These are phyloP conservation scores for Cheiracanthium punctorium DNA, from an alignment of 2,888 invertebrate genomes.

Conservation along the genomic window DNA sequence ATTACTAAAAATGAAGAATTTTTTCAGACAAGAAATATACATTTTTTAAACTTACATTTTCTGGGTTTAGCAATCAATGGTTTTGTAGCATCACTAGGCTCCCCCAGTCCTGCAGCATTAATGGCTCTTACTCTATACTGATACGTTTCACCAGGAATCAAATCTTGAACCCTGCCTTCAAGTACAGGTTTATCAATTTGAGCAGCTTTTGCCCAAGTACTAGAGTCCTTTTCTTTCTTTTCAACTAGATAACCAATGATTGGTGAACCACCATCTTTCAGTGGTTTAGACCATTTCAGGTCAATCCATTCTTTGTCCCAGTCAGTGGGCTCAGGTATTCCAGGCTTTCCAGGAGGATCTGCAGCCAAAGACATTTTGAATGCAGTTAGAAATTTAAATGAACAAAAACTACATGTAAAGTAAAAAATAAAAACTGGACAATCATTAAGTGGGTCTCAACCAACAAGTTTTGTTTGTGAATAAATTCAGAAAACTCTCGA, in stretches of 20 bases:
- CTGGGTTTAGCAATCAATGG: constrained; percentile 75
- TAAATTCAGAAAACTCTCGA: too few species aligned
- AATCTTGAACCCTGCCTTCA: constrained; percentile 88
- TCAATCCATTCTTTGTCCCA: constrained; percentile 96
- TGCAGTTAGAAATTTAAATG: too few species aligned
- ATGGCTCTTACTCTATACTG: constrained; percentile 78
- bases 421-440: too few species aligned
- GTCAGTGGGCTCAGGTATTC: constrained; percentile 91
- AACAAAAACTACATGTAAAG: too few species aligned
- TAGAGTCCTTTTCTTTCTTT: constrained; percentile 96
- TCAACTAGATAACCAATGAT: constrained; percentile 94
- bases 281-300: constrained; percentile 92
- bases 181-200: constrained; percentile 89
- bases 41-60: constrained; percentile 73
- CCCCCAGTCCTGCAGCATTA: constrained; percentile 78
- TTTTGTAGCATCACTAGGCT: constrained; percentile 74
- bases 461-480: too few species aligned
- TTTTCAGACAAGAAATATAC: too few species aligned
- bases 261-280: constrained; percentile 92
- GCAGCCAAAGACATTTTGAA: too few species aligned
- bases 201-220: constrained; percentile 93
- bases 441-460: too few species aligned
- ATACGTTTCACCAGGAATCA: constrained; percentile 79
- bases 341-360: constrained; percentile 94
- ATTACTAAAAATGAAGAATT: too few species aligned